Conservation (phyloP, 2,888 invertebrate species). For the Scaptomyza parva region DNA sequence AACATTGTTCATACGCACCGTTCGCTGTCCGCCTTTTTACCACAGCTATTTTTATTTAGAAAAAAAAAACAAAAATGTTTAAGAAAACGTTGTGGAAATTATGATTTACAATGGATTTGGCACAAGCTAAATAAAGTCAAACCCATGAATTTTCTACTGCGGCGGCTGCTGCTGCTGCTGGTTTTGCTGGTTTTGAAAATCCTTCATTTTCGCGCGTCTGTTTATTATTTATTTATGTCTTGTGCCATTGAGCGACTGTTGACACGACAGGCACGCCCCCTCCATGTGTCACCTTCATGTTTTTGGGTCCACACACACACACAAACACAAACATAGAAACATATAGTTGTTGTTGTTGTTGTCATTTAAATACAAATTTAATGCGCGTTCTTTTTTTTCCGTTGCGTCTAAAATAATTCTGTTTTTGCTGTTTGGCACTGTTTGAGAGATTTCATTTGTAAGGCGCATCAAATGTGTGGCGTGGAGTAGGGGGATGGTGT, state of each 20-base stretch:
- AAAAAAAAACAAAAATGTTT: neutral
- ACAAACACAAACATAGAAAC: neutral
- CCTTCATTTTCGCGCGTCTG: conserved; percentile 42
- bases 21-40: conserved; percentile 33
- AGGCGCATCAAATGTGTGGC: conserved; percentile 57
- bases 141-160: conserved; percentile 5
- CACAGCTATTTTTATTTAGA: conserved; percentile 30
- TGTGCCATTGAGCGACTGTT: conserved; percentile 74
- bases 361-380: conserved; percentile 60
- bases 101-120: conserved; percentile 56
- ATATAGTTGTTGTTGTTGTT: conserved; percentile 53
- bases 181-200: conserved; percentile 30
- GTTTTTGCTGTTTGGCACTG: conserved; percentile 8
- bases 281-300: conserved; percentile 27
- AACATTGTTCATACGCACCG: conserved; percentile 52
- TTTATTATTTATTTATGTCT: conserved; percentile 70
- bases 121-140: conserved; percentile 34
- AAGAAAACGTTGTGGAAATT: conserved; percentile 21
- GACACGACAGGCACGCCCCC: conserved; percentile 62
- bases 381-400: conserved; percentile 43
- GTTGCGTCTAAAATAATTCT: conserved; percentile 48
- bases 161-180: conserved; percentile 1
- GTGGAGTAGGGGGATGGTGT: conserved; percentile 33
- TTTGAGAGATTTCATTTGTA: conserved; percentile 50
- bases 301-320: conserved; percentile 21